phyloP scores from a whole-genome alignment of 2,888 invertebrate genomes.

The Danaus chrysippus region DNA sequence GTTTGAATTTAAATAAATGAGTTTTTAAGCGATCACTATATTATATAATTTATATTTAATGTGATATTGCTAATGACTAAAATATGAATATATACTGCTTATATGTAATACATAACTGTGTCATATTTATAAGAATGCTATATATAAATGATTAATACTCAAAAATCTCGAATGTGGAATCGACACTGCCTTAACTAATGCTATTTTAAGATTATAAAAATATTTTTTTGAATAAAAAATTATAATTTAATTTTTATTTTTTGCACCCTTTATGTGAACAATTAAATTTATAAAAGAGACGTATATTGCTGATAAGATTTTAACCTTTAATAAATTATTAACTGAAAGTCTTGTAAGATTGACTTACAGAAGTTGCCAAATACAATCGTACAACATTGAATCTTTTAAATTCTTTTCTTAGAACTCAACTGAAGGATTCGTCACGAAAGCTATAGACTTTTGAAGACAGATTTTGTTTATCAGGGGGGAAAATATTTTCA shows the following conservation, averaged over 20 bases:
- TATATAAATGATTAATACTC: conserved; percentile 63
- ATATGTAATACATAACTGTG: conserved; percentile 19
- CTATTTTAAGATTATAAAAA: conserved; percentile 57
- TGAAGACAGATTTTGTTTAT: too few relatives aligned
- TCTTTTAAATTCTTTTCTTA: too few relatives aligned
- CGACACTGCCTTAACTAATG: conserved; percentile 74
- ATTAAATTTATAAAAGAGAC: background rate
- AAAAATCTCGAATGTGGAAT: conserved; percentile 52
- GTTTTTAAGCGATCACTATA: background rate
- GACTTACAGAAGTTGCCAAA: too few relatives aligned
- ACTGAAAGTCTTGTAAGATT: too few relatives aligned
- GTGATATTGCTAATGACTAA: conserved; percentile 8
- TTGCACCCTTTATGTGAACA: background rate
- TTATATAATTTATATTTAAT: conserved; percentile 3
- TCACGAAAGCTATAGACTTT: too few relatives aligned
- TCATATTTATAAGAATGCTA: conserved; percentile 12
- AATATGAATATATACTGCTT: conserved; percentile 1
- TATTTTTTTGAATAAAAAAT: conserved; percentile 46
- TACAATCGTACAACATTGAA: too few relatives aligned
- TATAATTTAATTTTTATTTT: conserved; percentile 20
- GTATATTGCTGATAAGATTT: too few relatives aligned
- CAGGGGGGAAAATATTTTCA: too few relatives aligned
- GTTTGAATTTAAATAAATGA: too few relatives aligned
- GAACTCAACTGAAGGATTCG: too few relatives aligned
- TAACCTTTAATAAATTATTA: too few relatives aligned